phyloP scores from a whole-genome alignment of 2,113 vertebrate species.

The Oreochromis tanganicae region DNA sequence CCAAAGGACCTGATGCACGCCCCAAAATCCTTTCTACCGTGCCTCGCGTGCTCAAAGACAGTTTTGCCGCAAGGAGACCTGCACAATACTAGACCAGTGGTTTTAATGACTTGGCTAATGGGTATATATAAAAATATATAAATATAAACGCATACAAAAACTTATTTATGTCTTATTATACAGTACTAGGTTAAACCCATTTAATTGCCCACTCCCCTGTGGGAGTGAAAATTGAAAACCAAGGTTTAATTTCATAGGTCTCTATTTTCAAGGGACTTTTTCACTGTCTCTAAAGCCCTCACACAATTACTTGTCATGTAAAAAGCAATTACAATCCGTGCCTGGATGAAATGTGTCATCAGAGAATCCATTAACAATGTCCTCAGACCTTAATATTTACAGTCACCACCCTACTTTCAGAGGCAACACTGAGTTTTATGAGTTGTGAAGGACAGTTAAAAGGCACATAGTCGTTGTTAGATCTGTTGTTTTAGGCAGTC shows the following conservation, averaged over 20 bases:
- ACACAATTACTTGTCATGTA: slow-evolving; percentile 69
- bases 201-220: slow-evolving; percentile 64
- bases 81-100: neutral
- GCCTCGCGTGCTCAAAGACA: neutral
- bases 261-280: slow-evolving; percentile 70
- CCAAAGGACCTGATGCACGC: neutral
- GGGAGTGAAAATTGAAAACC: slow-evolving; percentile 78
- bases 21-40: neutral
- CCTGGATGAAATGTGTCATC: slow-evolving; percentile 63
- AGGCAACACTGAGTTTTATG: slow-evolving; percentile 22
- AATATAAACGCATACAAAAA: slow-evolving; percentile 9
- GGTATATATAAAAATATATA: neutral
- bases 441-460: slow-evolving; percentile 59
- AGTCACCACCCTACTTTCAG: slow-evolving; percentile 61
- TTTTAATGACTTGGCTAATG: neutral
- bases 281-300: slow-evolving; percentile 62
- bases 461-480: slow-evolving; percentile 30
- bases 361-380: slow-evolving; percentile 66
- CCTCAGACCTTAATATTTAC: slow-evolving; percentile 69
- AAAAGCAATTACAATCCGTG: slow-evolving; percentile 73
- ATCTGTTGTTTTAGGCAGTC: neutral
- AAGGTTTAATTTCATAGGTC: slow-evolving; percentile 75
- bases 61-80: neutral
- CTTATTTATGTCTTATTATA: slow-evolving; percentile 69
- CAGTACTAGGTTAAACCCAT: slow-evolving; percentile 56